These are phyloP conservation scores for Euphydryas editha DNA, from an alignment of 2,888 invertebrate genomes.

Conservation along the genomic window DNA sequence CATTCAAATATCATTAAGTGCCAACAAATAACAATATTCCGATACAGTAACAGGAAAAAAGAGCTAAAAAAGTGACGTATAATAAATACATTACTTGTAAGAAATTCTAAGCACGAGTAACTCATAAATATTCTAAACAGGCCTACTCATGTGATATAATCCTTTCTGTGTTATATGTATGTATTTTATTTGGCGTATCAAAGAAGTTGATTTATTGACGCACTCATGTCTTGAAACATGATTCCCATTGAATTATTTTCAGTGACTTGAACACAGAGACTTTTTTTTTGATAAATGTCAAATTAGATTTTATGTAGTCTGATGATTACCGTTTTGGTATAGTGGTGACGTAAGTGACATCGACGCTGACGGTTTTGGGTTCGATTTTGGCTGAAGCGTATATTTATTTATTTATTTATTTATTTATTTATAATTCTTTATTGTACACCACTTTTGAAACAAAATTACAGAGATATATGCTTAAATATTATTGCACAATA, in stretches of 20 bases:
- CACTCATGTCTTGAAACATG: conserved; percentile 11
- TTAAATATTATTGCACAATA: too few relatives aligned
- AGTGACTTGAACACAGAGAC: background rate
- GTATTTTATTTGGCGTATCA: conserved; percentile 23
- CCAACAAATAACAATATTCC: conserved; percentile 6
- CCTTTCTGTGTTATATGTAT: conserved; percentile 27
- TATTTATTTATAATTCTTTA: too few relatives aligned
- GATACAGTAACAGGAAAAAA: conserved; percentile 15
- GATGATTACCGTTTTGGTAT: too few relatives aligned
- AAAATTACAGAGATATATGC: too few relatives aligned
- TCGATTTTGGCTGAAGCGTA: too few relatives aligned
- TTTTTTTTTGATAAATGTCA: background rate
- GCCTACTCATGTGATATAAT: conserved; percentile 39
- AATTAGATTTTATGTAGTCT: conserved; percentile 5
- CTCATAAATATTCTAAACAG: conserved; percentile 40
- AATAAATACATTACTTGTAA: conserved; percentile 31
- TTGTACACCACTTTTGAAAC: too few relatives aligned
- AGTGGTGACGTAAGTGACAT: too few relatives aligned
- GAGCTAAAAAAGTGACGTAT: conserved; percentile 26
- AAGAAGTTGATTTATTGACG: conserved; percentile 27
- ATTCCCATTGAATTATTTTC: conserved; percentile 14
- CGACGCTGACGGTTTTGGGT: too few relatives aligned
- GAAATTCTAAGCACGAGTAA: conserved; percentile 34
- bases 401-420: too few relatives aligned
- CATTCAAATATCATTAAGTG: background rate